phyloP scores from a whole-genome alignment of 1,140 invertebrate species.

The Caerostris extrusa region DNA sequence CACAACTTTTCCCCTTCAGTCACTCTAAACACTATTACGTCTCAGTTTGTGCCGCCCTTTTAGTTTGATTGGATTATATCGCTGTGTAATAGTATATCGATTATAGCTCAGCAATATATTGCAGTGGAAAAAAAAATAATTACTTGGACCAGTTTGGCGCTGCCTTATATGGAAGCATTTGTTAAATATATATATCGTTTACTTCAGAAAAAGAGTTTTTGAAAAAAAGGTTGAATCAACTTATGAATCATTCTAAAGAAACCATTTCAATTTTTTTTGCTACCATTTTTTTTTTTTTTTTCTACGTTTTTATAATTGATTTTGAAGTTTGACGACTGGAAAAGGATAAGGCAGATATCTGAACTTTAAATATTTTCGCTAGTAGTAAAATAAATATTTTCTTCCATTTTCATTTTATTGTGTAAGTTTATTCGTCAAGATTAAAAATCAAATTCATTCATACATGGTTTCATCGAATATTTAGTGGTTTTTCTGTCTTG shows the following conservation, averaged over 20 bases:
- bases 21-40: not conserved
- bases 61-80: constrained; percentile 52
- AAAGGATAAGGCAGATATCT: not conserved
- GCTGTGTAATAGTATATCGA: constrained; percentile 36
- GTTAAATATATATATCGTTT: constrained; percentile 27
- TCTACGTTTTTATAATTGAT: constrained; percentile 1
- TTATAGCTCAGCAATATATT: not conserved
- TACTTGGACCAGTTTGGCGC: not conserved
- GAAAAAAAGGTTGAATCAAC: not conserved
- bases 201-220: constrained; percentile 43
- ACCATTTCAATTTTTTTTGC: not conserved
- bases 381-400: not conserved
- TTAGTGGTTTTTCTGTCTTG: no score
- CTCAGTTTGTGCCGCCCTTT: constrained; percentile 20
- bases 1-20: not conserved
- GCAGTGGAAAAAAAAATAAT: not conserved
- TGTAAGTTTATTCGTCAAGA: not conserved
- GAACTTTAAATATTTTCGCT: not conserved
- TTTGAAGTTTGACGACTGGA: not conserved
- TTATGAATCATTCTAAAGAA: not conserved
- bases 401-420: not conserved
- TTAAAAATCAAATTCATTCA: not conserved
- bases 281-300: not conserved
- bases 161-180: not conserved
- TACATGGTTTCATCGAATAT: no score